Evolutionary conservation across 2,888 invertebrate genomes (phyloP).

Genomic region (Prosapia bicincta): DNA sequence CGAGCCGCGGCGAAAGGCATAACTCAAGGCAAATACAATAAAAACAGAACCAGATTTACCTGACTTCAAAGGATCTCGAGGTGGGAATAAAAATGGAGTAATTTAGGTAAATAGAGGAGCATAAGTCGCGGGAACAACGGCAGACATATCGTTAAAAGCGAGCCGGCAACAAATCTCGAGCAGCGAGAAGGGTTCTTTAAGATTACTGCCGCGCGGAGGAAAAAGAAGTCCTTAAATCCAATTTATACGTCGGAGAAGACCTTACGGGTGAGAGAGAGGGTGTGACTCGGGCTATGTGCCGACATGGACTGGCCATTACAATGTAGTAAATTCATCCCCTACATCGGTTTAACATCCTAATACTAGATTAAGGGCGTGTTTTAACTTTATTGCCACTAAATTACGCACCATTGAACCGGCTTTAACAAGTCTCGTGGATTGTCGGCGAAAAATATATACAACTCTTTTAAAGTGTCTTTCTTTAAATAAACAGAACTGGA

Average conservation of each 20-base stretch:
- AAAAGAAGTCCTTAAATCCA: conserved; percentile 28
- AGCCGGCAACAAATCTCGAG: conserved; percentile 3
- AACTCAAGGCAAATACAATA: not conserved
- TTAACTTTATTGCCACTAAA: not conserved
- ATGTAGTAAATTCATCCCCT: not conserved
- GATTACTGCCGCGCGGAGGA: not conserved
- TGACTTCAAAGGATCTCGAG: not conserved
- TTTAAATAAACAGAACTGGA: no score
- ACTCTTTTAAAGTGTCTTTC: not conserved
- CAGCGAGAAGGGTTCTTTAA: not conserved
- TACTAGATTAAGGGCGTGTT: not conserved
- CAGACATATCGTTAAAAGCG: conserved; percentile 11
- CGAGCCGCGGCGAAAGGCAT: not conserved
- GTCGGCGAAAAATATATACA: not conserved
- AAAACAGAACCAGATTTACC: not conserved
- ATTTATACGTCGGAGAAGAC: conserved; percentile 25
- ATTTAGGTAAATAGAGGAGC: conserved; percentile 3
- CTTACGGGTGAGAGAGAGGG: not conserved
- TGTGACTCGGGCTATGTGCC: not conserved
- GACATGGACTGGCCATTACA: not conserved
- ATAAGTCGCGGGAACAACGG: conserved; percentile 9
- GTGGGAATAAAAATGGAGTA: not conserved
- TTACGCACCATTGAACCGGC: not conserved
- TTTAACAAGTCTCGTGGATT: not conserved
- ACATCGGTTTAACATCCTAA: not conserved